phyloP scores from a whole-genome alignment of 2,113 vertebrate genomes.

The Aramus guarauna region DNA sequence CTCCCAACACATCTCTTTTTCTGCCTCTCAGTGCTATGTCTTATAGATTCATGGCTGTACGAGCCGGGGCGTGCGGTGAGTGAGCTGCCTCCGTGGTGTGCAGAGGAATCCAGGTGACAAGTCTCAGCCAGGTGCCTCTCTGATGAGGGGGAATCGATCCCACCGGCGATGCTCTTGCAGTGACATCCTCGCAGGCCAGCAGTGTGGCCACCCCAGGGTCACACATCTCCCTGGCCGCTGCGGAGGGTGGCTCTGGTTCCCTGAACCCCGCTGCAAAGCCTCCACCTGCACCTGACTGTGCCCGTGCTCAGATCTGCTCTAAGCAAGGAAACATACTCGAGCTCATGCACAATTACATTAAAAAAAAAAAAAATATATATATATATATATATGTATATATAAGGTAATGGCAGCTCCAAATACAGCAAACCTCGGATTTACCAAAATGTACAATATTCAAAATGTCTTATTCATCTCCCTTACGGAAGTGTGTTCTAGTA shows the following conservation, averaged over 20 bases:
- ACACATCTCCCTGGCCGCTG: background rate
- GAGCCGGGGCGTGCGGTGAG: background rate
- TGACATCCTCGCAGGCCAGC: background rate
- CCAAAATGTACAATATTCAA: background rate
- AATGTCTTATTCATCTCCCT: background rate
- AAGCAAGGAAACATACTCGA: background rate
- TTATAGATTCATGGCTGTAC: background rate
- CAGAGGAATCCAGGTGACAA: background rate
- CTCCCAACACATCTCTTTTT: background rate
- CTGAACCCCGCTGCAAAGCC: background rate
- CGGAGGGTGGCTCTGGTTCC: accelerated
- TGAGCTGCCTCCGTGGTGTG: background rate
- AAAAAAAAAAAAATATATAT: background rate
- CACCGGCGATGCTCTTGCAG: background rate
- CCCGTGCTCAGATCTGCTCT: background rate
- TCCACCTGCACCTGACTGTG: background rate
- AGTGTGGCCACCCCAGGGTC: background rate
- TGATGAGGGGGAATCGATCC: background rate
- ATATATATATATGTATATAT: no score
- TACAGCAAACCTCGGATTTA: background rate
- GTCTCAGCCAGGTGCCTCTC: background rate
- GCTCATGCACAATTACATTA: background rate
- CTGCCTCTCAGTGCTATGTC: background rate
- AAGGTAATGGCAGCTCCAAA: background rate
- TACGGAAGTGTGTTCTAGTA: background rate